These are phyloP conservation scores for Trichopoda pennipes DNA, from an alignment of 2,888 invertebrate species.

Conservation along the genomic window DNA sequence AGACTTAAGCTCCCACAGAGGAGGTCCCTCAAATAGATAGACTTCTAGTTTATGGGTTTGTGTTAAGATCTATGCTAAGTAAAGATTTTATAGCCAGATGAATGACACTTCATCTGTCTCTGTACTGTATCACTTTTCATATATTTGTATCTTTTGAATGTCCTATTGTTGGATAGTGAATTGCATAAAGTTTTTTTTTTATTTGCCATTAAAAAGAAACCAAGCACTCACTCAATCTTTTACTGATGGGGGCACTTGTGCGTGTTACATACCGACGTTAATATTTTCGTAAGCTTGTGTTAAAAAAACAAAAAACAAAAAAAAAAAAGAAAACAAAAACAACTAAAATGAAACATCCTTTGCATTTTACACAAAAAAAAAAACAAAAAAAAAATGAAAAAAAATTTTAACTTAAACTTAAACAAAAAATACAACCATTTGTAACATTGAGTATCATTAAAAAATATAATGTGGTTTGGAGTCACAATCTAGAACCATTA, in stretches of 20 bases:
- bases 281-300: constrained; percentile 62
- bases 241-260: constrained; percentile 72
- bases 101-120: constrained; percentile 79
- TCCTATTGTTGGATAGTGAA: constrained; percentile 54
- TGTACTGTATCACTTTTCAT: constrained; percentile 67
- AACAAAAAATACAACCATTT: constrained; percentile 46
- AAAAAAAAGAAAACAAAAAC: constrained; percentile 26
- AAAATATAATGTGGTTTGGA: constrained; percentile 57
- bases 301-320: constrained; percentile 23
- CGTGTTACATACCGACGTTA: constrained; percentile 66
- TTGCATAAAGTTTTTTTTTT: constrained; percentile 42
- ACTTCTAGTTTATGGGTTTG: constrained; percentile 70
- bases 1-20: constrained; percentile 67
- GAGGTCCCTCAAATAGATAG: constrained; percentile 65
- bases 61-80: constrained; percentile 74
- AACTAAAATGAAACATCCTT: constrained; percentile 62
- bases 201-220: constrained; percentile 44
- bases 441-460: constrained; percentile 64
- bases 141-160: constrained; percentile 61
- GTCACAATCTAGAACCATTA: constrained; percentile 53
- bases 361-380: constrained; percentile 41
- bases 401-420: too few relatives aligned
- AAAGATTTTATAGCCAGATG: constrained; percentile 80
- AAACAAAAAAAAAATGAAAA: background rate
- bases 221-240: constrained; percentile 59